Percentiles rank a stretch among this genome's conserved stretches.
Evolutionary conservation across 2,888 invertebrate species (phyloP).

Genomic region (Therioaphis trifolii): DNA sequence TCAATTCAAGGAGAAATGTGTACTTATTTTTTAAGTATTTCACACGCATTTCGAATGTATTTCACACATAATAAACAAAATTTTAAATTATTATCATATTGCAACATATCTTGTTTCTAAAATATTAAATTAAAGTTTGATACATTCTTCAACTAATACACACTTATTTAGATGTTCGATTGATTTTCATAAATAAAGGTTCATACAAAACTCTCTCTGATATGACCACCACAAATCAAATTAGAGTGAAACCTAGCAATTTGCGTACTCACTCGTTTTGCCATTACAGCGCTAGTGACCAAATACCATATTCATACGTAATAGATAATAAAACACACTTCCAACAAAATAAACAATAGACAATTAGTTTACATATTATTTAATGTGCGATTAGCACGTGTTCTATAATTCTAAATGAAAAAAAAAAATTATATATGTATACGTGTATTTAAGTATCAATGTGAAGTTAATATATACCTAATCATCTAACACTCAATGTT

Average conservation of each 20-base stretch:
- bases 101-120: too few relatives aligned
- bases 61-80: too few relatives aligned
- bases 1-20: too few relatives aligned
- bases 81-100: too few relatives aligned
- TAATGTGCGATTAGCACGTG: neutral
- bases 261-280: slow-evolving; percentile 43
- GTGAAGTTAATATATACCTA: neutral
- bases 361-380: slow-evolving; percentile 15
- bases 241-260: slow-evolving; percentile 49
- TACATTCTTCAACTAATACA: too few relatives aligned
- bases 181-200: neutral
- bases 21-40: too few relatives aligned
- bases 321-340: slow-evolving; percentile 43
- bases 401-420: neutral
- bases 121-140: too few relatives aligned
- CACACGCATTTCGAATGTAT: too few relatives aligned
- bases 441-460: neutral
- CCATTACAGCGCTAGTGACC: neutral
- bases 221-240: slow-evolving; percentile 40
- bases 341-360: slow-evolving; percentile 56
- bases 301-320: slow-evolving; percentile 39
- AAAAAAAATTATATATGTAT: neutral
- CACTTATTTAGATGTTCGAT: neutral
- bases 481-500: neutral
- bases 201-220: slow-evolving; percentile 18